Percentiles rank a stretch among this genome's conserved stretches.
Conservation (phyloP, 2,888 invertebrate genomes). For the Lampropteryx suffumata region DNA sequence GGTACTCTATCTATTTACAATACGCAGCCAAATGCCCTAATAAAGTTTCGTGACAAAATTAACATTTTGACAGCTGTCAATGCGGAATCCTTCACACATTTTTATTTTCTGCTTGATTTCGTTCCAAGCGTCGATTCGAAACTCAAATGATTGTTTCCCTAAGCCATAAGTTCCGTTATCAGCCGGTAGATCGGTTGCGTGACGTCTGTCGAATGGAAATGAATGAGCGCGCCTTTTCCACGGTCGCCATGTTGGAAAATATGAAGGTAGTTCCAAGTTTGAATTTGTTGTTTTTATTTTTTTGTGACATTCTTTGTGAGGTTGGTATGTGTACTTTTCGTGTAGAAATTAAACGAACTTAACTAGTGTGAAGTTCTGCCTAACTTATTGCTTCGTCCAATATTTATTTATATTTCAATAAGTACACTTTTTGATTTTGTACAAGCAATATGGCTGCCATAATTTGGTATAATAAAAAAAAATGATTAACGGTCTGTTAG, state of each 20-base stretch:
- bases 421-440: no score
- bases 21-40: no score
- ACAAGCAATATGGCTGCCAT: no score
- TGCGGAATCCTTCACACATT: constrained; percentile 22
- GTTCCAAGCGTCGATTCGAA: constrained; percentile 31
- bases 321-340: neutral
- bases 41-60: no score
- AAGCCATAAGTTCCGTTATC: constrained; percentile 36
- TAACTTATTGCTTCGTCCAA: neutral
- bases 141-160: constrained; percentile 28
- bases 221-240: constrained; percentile 51
- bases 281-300: constrained; percentile 31
- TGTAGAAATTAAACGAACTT: neutral
- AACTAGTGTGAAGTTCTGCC: neutral
- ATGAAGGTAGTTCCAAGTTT: constrained; percentile 40
- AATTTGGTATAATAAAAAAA: no score
- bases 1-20: no score
- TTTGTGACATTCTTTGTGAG: constrained; percentile 28
- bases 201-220: constrained; percentile 54
- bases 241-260: constrained; percentile 60
- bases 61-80: constrained; percentile 21
- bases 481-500: no score
- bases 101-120: constrained; percentile 26
- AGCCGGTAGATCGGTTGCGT: constrained; percentile 32
- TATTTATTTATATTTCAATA: no score